phyloP scores from a whole-genome alignment of 2,888 invertebrate species.

The Cryptocephalus primarius region DNA sequence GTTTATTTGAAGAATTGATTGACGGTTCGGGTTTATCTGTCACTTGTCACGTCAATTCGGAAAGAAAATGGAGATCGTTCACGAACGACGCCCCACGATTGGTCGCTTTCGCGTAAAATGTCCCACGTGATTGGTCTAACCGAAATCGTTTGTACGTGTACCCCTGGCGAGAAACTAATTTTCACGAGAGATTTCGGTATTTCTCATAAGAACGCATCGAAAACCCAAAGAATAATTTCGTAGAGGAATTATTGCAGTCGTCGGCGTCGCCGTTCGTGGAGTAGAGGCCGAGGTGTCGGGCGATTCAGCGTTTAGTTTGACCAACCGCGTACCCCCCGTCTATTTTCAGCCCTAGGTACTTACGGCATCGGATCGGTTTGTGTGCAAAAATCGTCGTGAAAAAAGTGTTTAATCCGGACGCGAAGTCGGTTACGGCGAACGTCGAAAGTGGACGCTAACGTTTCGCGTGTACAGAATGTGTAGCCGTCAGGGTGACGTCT shows the following conservation, averaged over 20 bases:
- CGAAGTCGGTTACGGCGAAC: too few relatives aligned
- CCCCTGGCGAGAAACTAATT: background rate
- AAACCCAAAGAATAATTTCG: too few relatives aligned
- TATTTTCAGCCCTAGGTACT: conserved; percentile 55
- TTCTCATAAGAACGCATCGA: too few relatives aligned
- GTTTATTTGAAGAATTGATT: too few relatives aligned
- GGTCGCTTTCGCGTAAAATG: conserved; percentile 11
- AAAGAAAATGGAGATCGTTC: conserved; percentile 15
- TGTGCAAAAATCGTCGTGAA: conserved; percentile 51
- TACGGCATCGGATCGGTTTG: conserved; percentile 50
- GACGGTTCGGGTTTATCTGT: too few relatives aligned
- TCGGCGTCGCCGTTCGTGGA: too few relatives aligned
- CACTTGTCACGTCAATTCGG: conserved; percentile 1
- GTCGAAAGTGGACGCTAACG: too few relatives aligned
- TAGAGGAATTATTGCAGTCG: too few relatives aligned
- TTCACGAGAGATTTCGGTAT: background rate
- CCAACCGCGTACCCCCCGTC: conserved; percentile 38
- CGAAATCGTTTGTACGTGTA: background rate
- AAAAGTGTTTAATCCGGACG: conserved; percentile 25
- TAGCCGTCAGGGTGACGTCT: too few relatives aligned
- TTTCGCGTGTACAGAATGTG: too few relatives aligned
- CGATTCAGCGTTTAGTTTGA: conserved; percentile 15
- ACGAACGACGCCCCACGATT: conserved; percentile 19
- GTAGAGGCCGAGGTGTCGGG: too few relatives aligned
- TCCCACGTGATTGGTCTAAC: conserved; percentile 1